Conservation (phyloP, 2,888 invertebrate species). For the Leucoma salicis region DNA sequence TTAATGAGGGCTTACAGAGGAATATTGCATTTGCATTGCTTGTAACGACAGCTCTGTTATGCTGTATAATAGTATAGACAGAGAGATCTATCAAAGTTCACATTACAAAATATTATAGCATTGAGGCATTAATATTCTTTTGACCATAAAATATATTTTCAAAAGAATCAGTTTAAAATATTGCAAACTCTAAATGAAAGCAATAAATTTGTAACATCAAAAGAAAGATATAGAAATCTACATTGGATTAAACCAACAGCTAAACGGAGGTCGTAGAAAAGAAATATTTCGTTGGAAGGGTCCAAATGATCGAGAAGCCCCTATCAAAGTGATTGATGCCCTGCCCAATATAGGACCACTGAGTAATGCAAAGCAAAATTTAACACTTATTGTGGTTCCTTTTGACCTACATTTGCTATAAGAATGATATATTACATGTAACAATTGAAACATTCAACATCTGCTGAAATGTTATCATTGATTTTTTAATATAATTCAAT, state of each 20-base stretch:
- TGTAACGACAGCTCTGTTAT: no score
- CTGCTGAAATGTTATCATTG: no score
- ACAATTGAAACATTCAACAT: conserved; percentile 6
- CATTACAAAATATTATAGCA: no score
- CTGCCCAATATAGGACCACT: conserved; percentile 18
- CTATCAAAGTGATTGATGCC: conserved; percentile 34
- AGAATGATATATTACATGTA: conserved; percentile 1
- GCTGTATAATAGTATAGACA: no score
- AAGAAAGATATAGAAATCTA: conserved; percentile 15
- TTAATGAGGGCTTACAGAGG: neutral
- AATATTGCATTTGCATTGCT: no score
- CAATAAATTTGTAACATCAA: conserved; percentile 13
- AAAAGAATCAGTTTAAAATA: no score
- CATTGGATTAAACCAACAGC: conserved; percentile 27
- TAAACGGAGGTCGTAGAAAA: conserved; percentile 28
- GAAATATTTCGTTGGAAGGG: conserved; percentile 33
- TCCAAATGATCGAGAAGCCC: conserved; percentile 27
- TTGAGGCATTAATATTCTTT: no score
- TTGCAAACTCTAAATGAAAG: no score
- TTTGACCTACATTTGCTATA: conserved; percentile 9
- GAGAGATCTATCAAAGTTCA: no score
- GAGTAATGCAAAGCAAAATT: conserved; percentile 19
- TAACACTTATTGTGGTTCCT: conserved; percentile 8
- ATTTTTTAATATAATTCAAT: no score
- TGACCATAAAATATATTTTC: no score